Conservation (phyloP, 2,888 invertebrate genomes). For the Candidula unifasciata region DNA sequence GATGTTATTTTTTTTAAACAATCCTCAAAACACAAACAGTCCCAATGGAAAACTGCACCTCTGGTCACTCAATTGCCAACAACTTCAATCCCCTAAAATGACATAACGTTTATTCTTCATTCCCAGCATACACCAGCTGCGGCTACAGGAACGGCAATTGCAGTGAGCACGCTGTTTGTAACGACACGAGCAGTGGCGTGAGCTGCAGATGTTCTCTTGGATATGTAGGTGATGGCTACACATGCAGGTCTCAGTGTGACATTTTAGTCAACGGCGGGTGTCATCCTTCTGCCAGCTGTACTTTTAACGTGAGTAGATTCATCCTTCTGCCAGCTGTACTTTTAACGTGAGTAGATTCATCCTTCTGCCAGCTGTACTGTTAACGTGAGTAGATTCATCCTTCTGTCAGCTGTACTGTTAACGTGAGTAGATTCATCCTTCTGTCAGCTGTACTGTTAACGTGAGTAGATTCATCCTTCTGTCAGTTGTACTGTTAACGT, state of each 20-base stretch:
- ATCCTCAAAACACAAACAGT: too few relatives aligned
- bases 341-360: too few relatives aligned
- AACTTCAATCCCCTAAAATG: too few relatives aligned
- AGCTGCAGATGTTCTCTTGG: slow-evolving; percentile 63
- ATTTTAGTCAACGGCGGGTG: slow-evolving; percentile 63
- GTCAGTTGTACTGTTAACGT: too few relatives aligned
- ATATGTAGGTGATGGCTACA: slow-evolving; percentile 63
- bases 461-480: too few relatives aligned
- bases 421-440: background rate
- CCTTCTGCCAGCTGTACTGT: background rate
- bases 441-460: background rate
- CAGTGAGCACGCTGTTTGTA: slow-evolving; percentile 62
- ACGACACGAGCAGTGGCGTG: slow-evolving; percentile 40
- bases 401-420: background rate
- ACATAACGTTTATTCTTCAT: background rate
- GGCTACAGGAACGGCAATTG: slow-evolving; percentile 68
- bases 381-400: too few relatives aligned
- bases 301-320: slow-evolving; percentile 55
- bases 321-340: background rate
- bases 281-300: slow-evolving; percentile 63
- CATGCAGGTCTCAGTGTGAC: slow-evolving; percentile 65
- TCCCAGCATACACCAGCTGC: slow-evolving; percentile 61
- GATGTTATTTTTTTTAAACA: too few relatives aligned
- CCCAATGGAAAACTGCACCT: too few relatives aligned
- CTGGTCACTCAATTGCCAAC: too few relatives aligned